These are phyloP conservation scores for Meloidogyne floridensis DNA, from an alignment of 1,140 invertebrate genomes.

Conservation along the genomic window DNA sequence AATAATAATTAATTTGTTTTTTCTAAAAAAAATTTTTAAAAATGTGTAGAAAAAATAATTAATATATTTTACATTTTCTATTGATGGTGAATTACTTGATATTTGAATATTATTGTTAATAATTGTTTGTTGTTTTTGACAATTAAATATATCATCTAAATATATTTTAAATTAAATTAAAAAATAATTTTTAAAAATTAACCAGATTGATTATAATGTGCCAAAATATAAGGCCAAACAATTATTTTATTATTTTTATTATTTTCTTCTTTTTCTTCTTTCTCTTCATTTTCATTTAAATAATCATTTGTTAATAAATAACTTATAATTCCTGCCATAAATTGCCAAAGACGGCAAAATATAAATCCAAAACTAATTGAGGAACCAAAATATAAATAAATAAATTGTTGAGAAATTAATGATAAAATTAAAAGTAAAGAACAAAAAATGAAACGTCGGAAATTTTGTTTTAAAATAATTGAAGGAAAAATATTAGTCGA, in stretches of 20 bases:
- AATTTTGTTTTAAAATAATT: not conserved
- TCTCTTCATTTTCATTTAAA: constrained; percentile 13
- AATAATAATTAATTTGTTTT: no score
- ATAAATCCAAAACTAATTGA: constrained; percentile 32
- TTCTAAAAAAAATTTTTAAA: no score
- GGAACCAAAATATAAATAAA: constrained; percentile 9
- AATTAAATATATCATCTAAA: not conserved
- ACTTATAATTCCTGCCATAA: constrained; percentile 44
- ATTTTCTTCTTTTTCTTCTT: not conserved
- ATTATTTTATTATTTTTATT: not conserved
- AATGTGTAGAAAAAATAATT: no score
- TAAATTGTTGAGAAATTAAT: constrained; percentile 16
- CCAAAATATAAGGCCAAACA: constrained; percentile 25
- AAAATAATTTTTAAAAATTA: not conserved
- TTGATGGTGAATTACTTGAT: not conserved
- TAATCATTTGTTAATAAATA: constrained; percentile 21
- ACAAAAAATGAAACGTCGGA: constrained; percentile 19
- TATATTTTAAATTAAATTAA: no score
- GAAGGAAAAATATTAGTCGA: constrained; percentile 20
- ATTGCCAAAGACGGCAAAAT: constrained; percentile 49
- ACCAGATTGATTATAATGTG: not conserved
- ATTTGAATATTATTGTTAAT: not conserved
- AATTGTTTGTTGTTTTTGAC: not conserved
- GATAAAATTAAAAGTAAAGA: constrained; percentile 12
- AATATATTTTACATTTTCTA: not conserved